Base-by-base conservation (phyloP, 2,113 vertebrate genomes). In the Ceyx melanurus region DNA sequence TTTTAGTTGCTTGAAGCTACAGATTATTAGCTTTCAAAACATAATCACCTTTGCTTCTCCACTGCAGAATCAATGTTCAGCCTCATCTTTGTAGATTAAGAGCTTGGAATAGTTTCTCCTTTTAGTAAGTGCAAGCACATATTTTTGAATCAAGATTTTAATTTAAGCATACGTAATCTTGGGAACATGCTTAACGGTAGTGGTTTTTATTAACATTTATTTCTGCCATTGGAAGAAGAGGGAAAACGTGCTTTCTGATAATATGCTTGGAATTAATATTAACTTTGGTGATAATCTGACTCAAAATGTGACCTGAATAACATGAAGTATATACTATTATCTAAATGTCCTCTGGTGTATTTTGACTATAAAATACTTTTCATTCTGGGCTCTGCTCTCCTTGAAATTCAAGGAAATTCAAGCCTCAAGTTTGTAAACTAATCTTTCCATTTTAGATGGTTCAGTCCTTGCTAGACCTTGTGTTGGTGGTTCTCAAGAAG, bases 131-230 rank as follows among this genome's bases (percentile, higher is more conserved):
- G 20, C n/a, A 81, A 78, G 16, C 29, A 48, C 6, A 37, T 65
- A 70, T 6, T 92, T 88, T 68, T 54, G 26, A 86, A 88, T 90
- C 50, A 90, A 81, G 77, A 86, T 77, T 94, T 92, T 75, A 68
- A 74, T 74, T 42, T 56, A 88, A 91, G 17, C 25, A 71, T 33
- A 88, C 5, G 9, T 37, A 79, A 80, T 77, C 29, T 75, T 58
- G 5, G 6, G 50, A 92, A 25, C 18, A 68, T 26, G 37, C 11
- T 31, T 93, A 76, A 76, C 71, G 28, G 45, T 81, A 83, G 3
- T 6, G 6, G 67, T 77, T 61, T 88, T 82, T 72, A 75, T 89
- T 75, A 71, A 31, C 75, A 60, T 23, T 46, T 53, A 37, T 88
- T 93, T 71, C 40, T 84, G 1, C 48, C 26, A 78, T 8, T 81